Conservation (phyloP, 2,797 vertebrate species). For the Sebastes baramenuke region DNA sequence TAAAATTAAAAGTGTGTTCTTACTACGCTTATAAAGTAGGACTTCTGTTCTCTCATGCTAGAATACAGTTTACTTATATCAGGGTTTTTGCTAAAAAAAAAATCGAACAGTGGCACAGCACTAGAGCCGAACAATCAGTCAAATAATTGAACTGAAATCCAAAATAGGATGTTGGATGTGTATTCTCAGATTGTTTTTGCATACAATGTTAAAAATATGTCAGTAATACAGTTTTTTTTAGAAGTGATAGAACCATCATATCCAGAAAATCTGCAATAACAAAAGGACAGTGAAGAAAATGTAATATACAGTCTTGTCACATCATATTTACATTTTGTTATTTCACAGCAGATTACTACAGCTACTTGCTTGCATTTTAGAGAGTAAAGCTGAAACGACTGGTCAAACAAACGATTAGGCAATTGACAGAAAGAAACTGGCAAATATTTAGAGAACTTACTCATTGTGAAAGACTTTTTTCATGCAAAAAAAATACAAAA, state of each 20-base stretch:
- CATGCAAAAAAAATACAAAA: neutral
- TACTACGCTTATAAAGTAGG: neutral
- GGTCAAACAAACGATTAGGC: neutral
- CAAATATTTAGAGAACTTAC: neutral
- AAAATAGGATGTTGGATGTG: neutral
- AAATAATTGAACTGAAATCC: neutral
- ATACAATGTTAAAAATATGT: neutral
- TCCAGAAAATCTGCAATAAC: neutral
- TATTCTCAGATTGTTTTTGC: neutral
- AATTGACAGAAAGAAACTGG: neutral
- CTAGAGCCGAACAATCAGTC: neutral
- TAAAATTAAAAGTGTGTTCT: neutral
- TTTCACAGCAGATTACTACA: neutral
- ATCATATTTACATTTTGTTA: neutral
- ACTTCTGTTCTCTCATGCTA: neutral
- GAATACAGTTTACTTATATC: neutral
- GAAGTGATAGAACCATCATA: neutral
- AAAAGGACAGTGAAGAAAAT: neutral
- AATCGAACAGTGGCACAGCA: neutral
- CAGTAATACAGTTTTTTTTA: neutral
- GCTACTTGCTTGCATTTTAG: neutral
- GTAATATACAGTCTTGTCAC: neutral
- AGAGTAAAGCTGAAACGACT: neutral
- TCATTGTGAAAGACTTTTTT: neutral
- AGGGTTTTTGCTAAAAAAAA: neutral